Percentiles rank a stretch among this genome's conserved stretches.
These are phyloP conservation scores for Archips xylosteana DNA, from an alignment of 2,888 invertebrate species.

Conservation along the genomic window DNA sequence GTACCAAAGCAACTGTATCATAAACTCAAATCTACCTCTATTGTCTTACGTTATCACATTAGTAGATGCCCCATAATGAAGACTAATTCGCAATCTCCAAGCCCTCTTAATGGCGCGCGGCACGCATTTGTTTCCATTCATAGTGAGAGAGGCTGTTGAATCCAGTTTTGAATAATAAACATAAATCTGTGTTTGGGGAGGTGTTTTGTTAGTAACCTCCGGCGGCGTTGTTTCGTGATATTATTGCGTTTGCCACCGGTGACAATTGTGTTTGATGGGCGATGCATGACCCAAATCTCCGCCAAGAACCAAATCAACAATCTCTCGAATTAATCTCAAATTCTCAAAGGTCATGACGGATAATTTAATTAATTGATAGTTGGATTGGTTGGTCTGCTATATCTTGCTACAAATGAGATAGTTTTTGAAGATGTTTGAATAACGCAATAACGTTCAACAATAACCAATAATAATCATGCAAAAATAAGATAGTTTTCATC, in stretches of 20 bases:
- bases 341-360: not conserved
- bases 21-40: not conserved
- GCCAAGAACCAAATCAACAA: not conserved
- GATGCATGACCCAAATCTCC: not conserved
- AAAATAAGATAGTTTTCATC: too few species aligned
- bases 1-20: not conserved
- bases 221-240: not conserved
- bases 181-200: slow-evolving; percentile 23
- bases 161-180: slow-evolving; percentile 26
- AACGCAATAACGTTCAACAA: too few species aligned
- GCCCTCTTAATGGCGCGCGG: slow-evolving; percentile 15
- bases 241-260: not conserved
- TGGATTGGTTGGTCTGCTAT: too few species aligned
- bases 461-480: too few species aligned
- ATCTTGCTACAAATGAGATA: too few species aligned
- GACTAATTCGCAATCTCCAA: slow-evolving; percentile 22
- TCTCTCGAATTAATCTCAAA: not conserved
- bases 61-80: slow-evolving; percentile 19
- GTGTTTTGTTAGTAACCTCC: not conserved
- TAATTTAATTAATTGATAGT: too few species aligned
- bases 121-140: slow-evolving; percentile 15
- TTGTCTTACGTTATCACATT: not conserved
- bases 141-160: slow-evolving; percentile 7
- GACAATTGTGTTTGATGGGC: not conserved
- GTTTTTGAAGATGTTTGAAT: too few species aligned